Conservation (phyloP, 2,113 vertebrate species). For the Myotis brandtii region DNA sequence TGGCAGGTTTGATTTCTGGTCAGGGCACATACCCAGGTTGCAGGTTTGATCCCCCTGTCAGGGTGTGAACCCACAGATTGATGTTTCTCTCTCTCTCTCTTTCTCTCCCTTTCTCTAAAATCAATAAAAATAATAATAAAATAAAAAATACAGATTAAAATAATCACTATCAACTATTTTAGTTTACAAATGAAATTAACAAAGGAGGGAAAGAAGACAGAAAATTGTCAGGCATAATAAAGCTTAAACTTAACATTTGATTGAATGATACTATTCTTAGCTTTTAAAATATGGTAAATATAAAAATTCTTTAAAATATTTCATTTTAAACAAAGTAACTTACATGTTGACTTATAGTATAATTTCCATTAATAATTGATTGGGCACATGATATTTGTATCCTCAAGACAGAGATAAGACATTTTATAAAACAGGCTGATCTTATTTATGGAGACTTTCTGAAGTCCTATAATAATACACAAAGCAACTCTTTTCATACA, state of each 20-base stretch:
- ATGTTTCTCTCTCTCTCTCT: background rate
- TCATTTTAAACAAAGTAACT: background rate
- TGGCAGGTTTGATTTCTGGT: background rate
- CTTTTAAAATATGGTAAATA: background rate
- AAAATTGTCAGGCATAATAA: background rate
- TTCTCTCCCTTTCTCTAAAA: background rate
- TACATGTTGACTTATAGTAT: background rate
- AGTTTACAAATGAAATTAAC: background rate
- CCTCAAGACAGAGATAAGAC: background rate
- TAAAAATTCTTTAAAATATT: background rate
- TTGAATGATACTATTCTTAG: background rate
- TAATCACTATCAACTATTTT: background rate
- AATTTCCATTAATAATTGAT: background rate
- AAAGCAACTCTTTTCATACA: background rate
- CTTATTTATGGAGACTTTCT: background rate
- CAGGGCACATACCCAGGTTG: background rate
- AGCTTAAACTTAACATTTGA: background rate
- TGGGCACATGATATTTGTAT: background rate
- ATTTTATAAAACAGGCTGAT: background rate
- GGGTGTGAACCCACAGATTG: background rate
- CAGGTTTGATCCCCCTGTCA: background rate
- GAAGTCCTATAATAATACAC: background rate
- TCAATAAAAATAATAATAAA: background rate
- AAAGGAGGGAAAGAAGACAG: background rate
- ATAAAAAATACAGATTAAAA: background rate